Evolutionary conservation across 2,797 vertebrate genomes (phyloP).

Genomic region (Emydoidea blandingii): DNA sequence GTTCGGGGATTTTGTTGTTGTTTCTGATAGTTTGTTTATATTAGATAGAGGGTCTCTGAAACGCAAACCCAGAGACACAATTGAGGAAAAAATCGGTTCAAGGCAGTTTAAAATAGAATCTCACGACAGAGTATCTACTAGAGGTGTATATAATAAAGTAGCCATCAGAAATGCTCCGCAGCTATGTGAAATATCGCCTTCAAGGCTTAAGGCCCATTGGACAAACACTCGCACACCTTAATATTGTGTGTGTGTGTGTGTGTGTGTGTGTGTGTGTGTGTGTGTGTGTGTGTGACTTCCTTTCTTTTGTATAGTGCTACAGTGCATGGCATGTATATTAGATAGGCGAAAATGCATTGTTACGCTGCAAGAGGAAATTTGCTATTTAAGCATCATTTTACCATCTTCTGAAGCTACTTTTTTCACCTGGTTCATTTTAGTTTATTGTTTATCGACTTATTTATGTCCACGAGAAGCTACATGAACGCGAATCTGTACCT

Average conservation of each 20-base stretch:
- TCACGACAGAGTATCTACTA: background rate
- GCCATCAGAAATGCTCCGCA: background rate
- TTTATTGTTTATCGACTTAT: constrained; percentile 68
- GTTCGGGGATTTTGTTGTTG: background rate
- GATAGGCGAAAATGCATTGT: background rate
- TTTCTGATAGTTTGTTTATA: background rate
- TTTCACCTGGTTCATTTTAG: constrained; percentile 40
- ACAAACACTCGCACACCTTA: background rate
- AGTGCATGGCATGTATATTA: background rate
- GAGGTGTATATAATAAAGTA: background rate
- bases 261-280: background rate
- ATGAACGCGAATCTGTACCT: constrained; percentile 50
- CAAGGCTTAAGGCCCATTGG: constrained; percentile 6
- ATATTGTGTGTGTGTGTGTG: background rate
- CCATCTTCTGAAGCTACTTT: constrained; percentile 20
- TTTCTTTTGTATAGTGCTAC: constrained; percentile 6
- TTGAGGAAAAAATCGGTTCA: background rate
- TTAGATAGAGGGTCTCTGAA: background rate
- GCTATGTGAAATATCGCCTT: constrained; percentile 21
- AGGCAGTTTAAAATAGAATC: background rate
- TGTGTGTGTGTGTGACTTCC: background rate
- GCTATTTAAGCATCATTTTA: background rate
- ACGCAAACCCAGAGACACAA: background rate
- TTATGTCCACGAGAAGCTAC: constrained; percentile 28
- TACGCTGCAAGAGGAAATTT: constrained; percentile 27